Percentiles rank a stretch among this genome's conserved stretches.
Evolutionary conservation across 1,140 invertebrate genomes (phyloP).

Genomic region (Ericerus pela): DNA sequence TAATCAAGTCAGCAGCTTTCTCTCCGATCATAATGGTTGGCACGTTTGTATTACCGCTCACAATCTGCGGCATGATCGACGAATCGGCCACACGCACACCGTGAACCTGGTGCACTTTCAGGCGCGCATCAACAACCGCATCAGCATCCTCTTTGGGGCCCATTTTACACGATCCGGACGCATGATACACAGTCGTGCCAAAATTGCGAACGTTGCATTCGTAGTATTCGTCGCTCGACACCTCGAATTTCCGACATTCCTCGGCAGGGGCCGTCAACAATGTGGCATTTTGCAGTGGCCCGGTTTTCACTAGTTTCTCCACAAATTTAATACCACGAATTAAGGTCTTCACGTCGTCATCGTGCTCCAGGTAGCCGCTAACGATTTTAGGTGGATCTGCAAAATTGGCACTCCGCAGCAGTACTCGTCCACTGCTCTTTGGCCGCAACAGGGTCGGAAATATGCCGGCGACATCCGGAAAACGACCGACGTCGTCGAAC

Average conservation of each 20-base stretch:
- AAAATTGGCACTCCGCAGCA: conserved; percentile 32
- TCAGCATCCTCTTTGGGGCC: conserved; percentile 35
- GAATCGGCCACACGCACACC: conserved; percentile 49
- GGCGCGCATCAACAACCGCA: conserved; percentile 43
- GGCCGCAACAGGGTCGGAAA: conserved; percentile 49
- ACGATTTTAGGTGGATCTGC: conserved; percentile 36
- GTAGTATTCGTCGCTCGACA: conserved; percentile 60
- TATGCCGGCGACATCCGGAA: conserved; percentile 56
- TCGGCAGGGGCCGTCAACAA: background rate
- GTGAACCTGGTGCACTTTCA: conserved; percentile 41
- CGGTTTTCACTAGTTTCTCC: conserved; percentile 28
- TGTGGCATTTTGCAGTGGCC: conserved; percentile 19
- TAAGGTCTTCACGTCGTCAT: conserved; percentile 31
- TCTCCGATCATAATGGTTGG: conserved; percentile 54
- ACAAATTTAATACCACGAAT: conserved; percentile 29
- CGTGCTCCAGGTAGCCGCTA: conserved; percentile 32
- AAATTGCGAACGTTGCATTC: background rate
- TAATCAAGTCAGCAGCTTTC: conserved; percentile 47
- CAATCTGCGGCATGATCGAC: conserved; percentile 52
- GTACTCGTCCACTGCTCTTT: conserved; percentile 30
- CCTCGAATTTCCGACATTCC: conserved; percentile 55
- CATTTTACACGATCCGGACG: conserved; percentile 46
- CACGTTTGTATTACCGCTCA: conserved; percentile 51
- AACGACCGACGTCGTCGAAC: conserved; percentile 45
- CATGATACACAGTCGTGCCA: conserved; percentile 34